Base-by-base conservation (phyloP, 2,797 vertebrate genomes). In the Dryobates pubescens region DNA sequence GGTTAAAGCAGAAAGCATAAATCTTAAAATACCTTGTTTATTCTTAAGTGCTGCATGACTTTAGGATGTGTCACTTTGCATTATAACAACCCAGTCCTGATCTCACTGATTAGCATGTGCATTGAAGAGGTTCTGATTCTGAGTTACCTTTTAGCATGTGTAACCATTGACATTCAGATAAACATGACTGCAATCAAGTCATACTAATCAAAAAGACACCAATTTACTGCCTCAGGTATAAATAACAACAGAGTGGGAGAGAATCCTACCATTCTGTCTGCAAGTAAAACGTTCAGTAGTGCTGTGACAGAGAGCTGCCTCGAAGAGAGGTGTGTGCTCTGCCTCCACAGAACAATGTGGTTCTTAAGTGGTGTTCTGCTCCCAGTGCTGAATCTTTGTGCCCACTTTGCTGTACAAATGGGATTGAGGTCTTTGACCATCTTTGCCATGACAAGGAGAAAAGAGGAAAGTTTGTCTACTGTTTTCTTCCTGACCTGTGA, bases 211-310 rank as follows among this genome's bases (percentile, higher is more conserved):
- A 84, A 93, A 88, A 84, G 70, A 58, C 64, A 69, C 41, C 81
- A 57, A 86, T 96, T 91, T 85, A 93, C 69, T 85, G 65, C 74
- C 83, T 92, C 79, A 53, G 65, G 86, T 91, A 91, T 94, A 95
- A 95, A 93, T 95, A 94, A 94, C 94, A 95, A 91, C 91, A 82
- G 91, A 88, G 81, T 91, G 81, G 91, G 89, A 89, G 83, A 77
- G 69, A 65, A 88, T 80, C 29, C 27, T 74, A 36, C 32, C 2
- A 0, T 82, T 83, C 13, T 27, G 71, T 64, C 54, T 80, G 75
- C 49, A 68, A 67, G 72, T 62, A 74, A 79, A 58, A 9, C n/a
- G 77, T 36, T 75, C 67, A 76, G 83, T 8, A 41, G 9, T 36
- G 65, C 72, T 49, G 51, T 72, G 75, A 13, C n/a, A 23, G 82